Percentiles rank a stretch among this genome's conserved stretches.
Evolutionary conservation across 2,888 invertebrate genomes (phyloP).

Genomic region (Polydrusus pterygomalis): DNA sequence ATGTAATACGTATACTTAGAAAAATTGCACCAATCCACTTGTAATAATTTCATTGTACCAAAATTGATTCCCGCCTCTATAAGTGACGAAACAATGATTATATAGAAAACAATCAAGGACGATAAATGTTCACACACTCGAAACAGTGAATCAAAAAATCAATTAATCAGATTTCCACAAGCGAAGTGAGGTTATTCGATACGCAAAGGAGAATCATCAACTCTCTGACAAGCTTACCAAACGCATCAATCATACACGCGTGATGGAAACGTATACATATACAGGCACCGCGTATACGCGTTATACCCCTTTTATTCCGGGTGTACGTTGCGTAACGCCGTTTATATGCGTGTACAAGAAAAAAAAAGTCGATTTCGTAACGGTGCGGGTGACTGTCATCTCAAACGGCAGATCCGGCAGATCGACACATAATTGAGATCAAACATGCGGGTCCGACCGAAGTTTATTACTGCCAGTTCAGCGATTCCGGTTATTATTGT

Average conservation of each 20-base stretch:
- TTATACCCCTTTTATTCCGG: slow-evolving; percentile 55
- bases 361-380: slow-evolving; percentile 60
- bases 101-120: slow-evolving; percentile 1
- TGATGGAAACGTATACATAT: slow-evolving; percentile 49
- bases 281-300: slow-evolving; percentile 36
- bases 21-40: no score
- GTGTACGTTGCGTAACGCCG: slow-evolving; percentile 57
- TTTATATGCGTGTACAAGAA: slow-evolving; percentile 58
- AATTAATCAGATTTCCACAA: slow-evolving; percentile 54
- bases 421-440: slow-evolving; percentile 58
- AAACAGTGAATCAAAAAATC: slow-evolving; percentile 46
- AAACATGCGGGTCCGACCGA: slow-evolving; percentile 59
- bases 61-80: no score
- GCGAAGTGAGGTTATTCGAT: slow-evolving; percentile 53
- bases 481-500: slow-evolving; percentile 53
- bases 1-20: no score
- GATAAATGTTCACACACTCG: slow-evolving; percentile 32
- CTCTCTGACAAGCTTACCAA: slow-evolving; percentile 47
- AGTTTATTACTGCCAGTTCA: slow-evolving; percentile 53
- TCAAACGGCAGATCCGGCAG: slow-evolving; percentile 55
- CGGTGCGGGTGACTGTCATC: slow-evolving; percentile 60
- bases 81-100: neutral
- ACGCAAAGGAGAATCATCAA: slow-evolving; percentile 56
- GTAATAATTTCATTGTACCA: no score
- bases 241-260: slow-evolving; percentile 56